Evolutionary conservation across 2,797 vertebrate species (phyloP), one percentile per base, ranked within the genome.

Genomic region (Sarcophilus harrisii): DNA sequence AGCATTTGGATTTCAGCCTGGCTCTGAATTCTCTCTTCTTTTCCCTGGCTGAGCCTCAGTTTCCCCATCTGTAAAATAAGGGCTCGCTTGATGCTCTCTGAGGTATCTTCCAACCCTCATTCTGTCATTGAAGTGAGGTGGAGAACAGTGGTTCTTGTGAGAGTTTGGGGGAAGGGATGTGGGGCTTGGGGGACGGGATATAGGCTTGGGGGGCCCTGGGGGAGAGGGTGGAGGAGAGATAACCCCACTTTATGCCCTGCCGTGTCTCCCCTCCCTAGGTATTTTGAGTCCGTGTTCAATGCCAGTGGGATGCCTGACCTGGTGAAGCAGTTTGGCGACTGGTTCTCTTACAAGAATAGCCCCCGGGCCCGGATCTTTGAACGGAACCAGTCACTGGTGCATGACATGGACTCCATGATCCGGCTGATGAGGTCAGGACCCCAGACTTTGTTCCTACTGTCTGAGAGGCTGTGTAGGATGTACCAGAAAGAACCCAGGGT

Each of bases 351-450:
- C 0, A 98, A 99, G 58, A 98, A 98, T 97, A 99, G 98, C 97
- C 99, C 99, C 0, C 99, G 99, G 0, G 99, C 99, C 93, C 99
- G 99, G 98, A 99, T 99, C 96, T 99, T 99, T 98, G 98, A 90
- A 90, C 99, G 99, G 93, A 99, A 99, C 98, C 99, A 99, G 93
- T 99, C 99, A 0, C 96, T 97, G 38, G 98, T 99, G 6, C 99
- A 13, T 0, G 99, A 99, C 96, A 14, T 99, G 95, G 98, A 99
- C 91, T 99, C 99, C 30, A 99, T 99, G 99, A 92, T 99, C 90
- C 99, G 93, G 29, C 99, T 99, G 57, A 99, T 99, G 99, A 99
- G 99, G 99, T 99, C 95, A 30, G 96, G 95, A 91, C 57, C 4
- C 73, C 73, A 73, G 73, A 49, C 73, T 45, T 87, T 24, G 21